Percentiles rank a stretch among this genome's conserved stretches.
Conservation (phyloP, 1,140 invertebrate species). For the Thaumetopoea pityocampa region DNA sequence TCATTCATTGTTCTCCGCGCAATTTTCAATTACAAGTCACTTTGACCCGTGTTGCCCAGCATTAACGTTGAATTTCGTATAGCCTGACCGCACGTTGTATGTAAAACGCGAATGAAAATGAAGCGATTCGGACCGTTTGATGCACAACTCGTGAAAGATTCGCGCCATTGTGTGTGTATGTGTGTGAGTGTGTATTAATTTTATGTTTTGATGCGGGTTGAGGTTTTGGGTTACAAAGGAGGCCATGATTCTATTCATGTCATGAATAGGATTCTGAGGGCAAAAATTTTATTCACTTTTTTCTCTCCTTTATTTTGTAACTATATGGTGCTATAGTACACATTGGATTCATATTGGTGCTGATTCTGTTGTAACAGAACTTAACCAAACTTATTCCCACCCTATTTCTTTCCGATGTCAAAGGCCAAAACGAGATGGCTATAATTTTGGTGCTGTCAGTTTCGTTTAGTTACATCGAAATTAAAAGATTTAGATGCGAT, state of each 20-base stretch:
- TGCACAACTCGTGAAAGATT: constrained; percentile 24
- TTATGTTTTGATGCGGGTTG: constrained; percentile 26
- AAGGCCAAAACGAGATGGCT: no score
- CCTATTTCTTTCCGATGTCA: no score
- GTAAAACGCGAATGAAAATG: constrained; percentile 23
- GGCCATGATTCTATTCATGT: constrained; percentile 13
- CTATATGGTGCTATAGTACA: no score
- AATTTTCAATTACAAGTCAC: not conserved
- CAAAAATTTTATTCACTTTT: no score
- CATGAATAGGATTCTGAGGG: constrained; percentile 14
- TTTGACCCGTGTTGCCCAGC: not conserved
- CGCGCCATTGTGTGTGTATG: constrained; percentile 25
- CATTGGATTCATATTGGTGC: not conserved
- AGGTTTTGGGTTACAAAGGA: constrained; percentile 19
- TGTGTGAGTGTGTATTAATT: constrained; percentile 29
- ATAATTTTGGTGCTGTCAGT: no score
- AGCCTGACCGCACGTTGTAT: not conserved
- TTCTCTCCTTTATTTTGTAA: no score
- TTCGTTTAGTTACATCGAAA: no score
- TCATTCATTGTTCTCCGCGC: constrained; percentile 13
- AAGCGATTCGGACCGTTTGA: constrained; percentile 26
- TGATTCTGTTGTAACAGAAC: no score
- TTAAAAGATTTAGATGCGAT: no score
- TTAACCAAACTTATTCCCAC: no score
- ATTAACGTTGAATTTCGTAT: constrained; percentile 1